Percentiles rank a stretch among this genome's conserved stretches.
Conservation (phyloP, 2,888 invertebrate species). For the Drosophila setosimentum region DNA sequence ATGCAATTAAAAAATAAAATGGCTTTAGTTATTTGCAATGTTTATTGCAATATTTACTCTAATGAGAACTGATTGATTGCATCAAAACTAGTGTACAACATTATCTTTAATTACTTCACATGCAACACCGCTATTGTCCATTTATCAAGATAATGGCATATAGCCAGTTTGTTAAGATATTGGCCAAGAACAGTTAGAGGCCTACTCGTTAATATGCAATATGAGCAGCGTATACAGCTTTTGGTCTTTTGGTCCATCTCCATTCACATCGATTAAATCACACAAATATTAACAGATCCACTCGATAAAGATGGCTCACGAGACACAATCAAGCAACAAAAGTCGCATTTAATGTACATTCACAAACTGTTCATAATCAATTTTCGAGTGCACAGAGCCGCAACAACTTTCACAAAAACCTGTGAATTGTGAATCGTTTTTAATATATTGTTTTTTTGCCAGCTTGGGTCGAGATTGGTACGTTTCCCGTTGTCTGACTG, state of each 20-base stretch:
- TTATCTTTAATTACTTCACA: neutral
- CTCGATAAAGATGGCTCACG: slow-evolving; percentile 26
- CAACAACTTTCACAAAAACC: slow-evolving; percentile 71
- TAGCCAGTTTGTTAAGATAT: slow-evolving; percentile 14
- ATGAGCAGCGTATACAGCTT: neutral
- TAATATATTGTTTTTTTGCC: slow-evolving; percentile 10
- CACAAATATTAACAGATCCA: slow-evolving; percentile 31
- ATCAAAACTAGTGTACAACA: slow-evolving; percentile 1
- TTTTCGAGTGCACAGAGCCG: slow-evolving; percentile 60
- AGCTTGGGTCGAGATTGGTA: slow-evolving; percentile 29
- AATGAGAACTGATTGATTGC: neutral
- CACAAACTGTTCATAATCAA: slow-evolving; percentile 74
- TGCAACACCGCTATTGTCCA: neutral
- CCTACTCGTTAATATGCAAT: slow-evolving; percentile 1
- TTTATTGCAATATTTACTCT: neutral
- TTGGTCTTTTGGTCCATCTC: slow-evolving; percentile 14
- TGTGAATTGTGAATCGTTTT: slow-evolving; percentile 38
- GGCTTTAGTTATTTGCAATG: neutral
- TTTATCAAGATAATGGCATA: neutral
- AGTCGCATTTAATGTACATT: slow-evolving; percentile 44
- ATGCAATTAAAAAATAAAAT: neutral
- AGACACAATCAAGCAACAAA: slow-evolving; percentile 19
- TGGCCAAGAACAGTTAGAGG: slow-evolving; percentile 14
- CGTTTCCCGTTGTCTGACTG: slow-evolving; percentile 36
- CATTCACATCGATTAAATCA: slow-evolving; percentile 46